Base-by-base conservation (phyloP, 2,797 vertebrate genomes). In the Triplophysa bombifrons region DNA sequence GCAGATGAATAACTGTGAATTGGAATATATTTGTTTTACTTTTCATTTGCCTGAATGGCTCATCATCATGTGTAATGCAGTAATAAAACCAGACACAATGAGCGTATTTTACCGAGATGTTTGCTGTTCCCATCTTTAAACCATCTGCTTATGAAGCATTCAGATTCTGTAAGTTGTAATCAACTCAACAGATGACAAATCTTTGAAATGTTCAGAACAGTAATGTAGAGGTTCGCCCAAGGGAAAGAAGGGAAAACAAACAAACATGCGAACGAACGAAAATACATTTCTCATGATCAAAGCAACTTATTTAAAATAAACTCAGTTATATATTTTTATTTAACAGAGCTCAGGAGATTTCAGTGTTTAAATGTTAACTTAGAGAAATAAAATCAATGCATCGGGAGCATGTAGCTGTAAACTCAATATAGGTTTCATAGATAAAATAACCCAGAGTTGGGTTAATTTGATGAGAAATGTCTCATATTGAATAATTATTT, bases 11-110 rank as follows among this genome's bases (percentile, higher is more conserved):
- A 27, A 70, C 20, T 70, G 25, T 34, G 27, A 77, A 50, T 8
- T 60, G 53, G 44, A 77, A 50, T 38, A 76, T 68, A 77, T 58
- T 50, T 69, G 66, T 60, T 77, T 34, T 16, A 55, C 41, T 48
- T 48, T 48, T 38, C 4, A 8, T 61, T 25, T 34, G 41, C 55
- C 38, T 20, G 41, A 68, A 19, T 17, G 56, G 51, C 10, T 50
- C 19, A 61, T 58, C 38, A 30, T 68, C 55, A 76, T 12, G 3
- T 61, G 13, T 51, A 51, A 17, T 77, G 25, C 19, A 19, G 41
- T 60, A 68, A 50, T 50, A 20, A 48, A 22, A 13, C 12, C 17
- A 56, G 34, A 2, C 50, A 76, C 12, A 76, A 58, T 25, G 41
- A 58, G 55, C 0, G 0, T 2, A 13, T 69, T 69, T 68, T 50